These are phyloP conservation scores for Coryphaenoides rupestris DNA, from an alignment of 2,113 vertebrate species.

Conservation along the genomic window DNA sequence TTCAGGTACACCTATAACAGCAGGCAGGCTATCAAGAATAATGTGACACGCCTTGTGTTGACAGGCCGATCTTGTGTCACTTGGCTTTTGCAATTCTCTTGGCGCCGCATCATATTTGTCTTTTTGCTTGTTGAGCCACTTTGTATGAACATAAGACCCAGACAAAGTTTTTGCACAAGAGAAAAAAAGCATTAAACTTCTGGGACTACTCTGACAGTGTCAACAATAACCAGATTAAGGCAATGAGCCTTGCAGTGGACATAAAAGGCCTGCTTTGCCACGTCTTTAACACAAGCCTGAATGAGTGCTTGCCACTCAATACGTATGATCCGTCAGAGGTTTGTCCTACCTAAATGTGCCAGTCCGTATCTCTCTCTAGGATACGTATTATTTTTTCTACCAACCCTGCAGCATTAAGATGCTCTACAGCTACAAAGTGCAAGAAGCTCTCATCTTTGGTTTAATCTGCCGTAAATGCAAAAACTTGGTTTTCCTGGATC, in stretches of 20 bases:
- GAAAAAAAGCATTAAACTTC: constrained; percentile 3
- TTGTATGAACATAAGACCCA: constrained; percentile 26
- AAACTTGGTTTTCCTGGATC: no score
- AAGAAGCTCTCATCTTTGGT: no score
- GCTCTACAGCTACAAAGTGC: no score
- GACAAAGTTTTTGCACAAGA: constrained; percentile 21
- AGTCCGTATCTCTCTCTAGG: constrained; percentile 11
- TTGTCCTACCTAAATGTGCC: constrained; percentile 16
- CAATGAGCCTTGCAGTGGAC: constrained; percentile 1
- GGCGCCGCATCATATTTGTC: constrained; percentile 21
- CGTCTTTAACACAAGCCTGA: neutral
- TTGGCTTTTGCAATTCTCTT: constrained; percentile 20
- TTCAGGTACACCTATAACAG: constrained; percentile 24
- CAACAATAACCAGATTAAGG: constrained; percentile 8
- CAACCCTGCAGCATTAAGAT: neutral
- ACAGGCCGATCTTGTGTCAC: constrained; percentile 28
- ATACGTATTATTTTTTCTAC: neutral
- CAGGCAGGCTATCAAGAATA: constrained; percentile 30
- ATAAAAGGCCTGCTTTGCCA: constrained; percentile 14
- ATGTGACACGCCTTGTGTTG: constrained; percentile 21
- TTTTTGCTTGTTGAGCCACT: constrained; percentile 20
- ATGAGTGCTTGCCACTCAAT: constrained; percentile 12
- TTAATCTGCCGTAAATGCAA: no score
- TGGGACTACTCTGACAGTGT: neutral
- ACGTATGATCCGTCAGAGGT: constrained; percentile 16